Evolutionary conservation across 2,113 vertebrate genomes (phyloP).

Genomic region (Mionectes macconnelli): DNA sequence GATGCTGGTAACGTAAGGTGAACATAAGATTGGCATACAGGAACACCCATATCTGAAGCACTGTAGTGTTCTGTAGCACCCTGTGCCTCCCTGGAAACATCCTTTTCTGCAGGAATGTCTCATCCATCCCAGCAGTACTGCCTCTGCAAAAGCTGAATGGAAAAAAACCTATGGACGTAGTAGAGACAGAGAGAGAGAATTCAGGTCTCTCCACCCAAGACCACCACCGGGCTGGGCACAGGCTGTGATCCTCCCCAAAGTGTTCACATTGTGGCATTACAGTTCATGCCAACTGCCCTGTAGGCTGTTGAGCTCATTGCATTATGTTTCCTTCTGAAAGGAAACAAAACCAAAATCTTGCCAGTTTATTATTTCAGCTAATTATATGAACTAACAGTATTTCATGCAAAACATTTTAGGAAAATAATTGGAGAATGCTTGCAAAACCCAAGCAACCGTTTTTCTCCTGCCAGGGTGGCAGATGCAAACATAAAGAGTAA

Average conservation of each 20-base stretch:
- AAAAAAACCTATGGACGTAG: background rate
- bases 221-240: background rate
- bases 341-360: background rate
- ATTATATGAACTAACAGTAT: constrained; percentile 36
- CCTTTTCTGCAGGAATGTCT: background rate
- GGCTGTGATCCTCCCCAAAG: background rate
- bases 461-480: constrained; percentile 49
- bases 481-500: constrained; percentile 58
- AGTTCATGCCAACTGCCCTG: background rate
- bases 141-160: background rate
- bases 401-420: constrained; percentile 41
- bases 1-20: background rate
- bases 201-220: background rate
- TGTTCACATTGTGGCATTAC: background rate
- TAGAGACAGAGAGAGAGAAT: background rate
- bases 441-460: constrained; percentile 36
- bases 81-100: background rate
- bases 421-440: constrained; percentile 43
- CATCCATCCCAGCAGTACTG: background rate
- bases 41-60: background rate
- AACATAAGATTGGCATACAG: background rate
- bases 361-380: constrained; percentile 54
- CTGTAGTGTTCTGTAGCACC: background rate
- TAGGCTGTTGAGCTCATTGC: background rate
- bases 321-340: constrained; percentile 7